Base-by-base conservation (phyloP, 2,888 invertebrate species). In the Phengaris alcon region DNA sequence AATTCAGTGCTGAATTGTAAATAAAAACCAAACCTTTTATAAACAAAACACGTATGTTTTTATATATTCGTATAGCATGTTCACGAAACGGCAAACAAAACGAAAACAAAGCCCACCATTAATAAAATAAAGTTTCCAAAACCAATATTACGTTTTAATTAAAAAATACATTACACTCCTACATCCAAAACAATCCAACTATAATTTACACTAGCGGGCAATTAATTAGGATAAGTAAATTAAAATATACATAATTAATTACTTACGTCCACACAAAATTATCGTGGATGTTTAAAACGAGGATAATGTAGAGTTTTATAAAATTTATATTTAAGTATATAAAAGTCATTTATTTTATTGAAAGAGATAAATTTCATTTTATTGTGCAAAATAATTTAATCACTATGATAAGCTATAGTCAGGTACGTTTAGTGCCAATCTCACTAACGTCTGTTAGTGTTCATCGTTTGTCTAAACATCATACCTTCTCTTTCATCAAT, bases 121-220 rank as follows among this genome's bases (percentile, higher is more conserved):
- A 64, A 12, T 64, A 64, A 35, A 64, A 13, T 64, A 64, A 64
- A 64, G 35, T 12, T 35, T 64, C 64, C 64, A 44, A 64, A 35
- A 35, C 35, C 64, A 44, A 64, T 64, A 64, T 44, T 12, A 52
- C 4, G 10, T 64, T 64, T 64, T 13, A 64, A 44, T 64, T 64
- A 64, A 64, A 64, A 64, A 64, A 64, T 64, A 64, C 3, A 44
- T 64, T 64, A 64, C 52, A 52, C 8, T 48, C 48, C 48, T 52
- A 52, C 64, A 64, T 13, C 35, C 35, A 64, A 64, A 35, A 35
- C 64, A 35, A 64, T 35, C 22, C 12, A 35, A 10, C 3, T 12
- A 13, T 35, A 35, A 64, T 64, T 35, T 64, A 64, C 64, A 64
- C 64, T 64, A 64, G 64, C 64, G 35, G 64, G 6, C 64, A 44